A percentile compares a stretch with the other conserved stretches of the same genome.
Evolutionary conservation across 1,140 invertebrate species (phyloP).

Genomic region (Drosophila leontia): DNA sequence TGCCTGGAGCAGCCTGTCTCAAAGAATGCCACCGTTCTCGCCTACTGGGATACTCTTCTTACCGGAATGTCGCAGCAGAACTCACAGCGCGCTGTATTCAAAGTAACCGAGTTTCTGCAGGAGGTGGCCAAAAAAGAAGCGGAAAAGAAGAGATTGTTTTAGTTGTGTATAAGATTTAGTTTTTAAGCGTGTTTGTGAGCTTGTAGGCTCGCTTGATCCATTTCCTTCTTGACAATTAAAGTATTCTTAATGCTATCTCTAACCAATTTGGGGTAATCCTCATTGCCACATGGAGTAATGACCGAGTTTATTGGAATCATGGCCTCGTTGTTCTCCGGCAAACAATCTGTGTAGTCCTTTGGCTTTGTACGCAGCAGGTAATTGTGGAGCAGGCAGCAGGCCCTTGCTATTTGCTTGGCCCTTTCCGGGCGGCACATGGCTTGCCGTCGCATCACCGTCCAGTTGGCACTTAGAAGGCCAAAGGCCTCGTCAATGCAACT

Average conservation of each 20-base stretch:
- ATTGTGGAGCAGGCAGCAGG: slow-evolving; percentile 9
- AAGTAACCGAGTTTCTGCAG: slow-evolving; percentile 7
- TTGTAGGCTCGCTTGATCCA: background rate
- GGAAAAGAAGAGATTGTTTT: background rate
- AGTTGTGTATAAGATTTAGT: background rate
- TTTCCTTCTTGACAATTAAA: background rate
- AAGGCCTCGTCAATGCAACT: background rate
- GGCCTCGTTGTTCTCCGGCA: too few relatives aligned
- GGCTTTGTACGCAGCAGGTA: background rate
- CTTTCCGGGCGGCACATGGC: background rate
- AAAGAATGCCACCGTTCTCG: slow-evolving; percentile 4
- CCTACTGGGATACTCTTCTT: slow-evolving; percentile 10
- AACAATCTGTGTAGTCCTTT: background rate
- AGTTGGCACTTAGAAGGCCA: background rate
- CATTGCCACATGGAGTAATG: background rate
- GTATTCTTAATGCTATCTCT: slow-evolving; percentile 4
- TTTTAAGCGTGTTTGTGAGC: slow-evolving; percentile 2
- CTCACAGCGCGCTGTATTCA: slow-evolving; percentile 3
- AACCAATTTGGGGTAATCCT: background rate
- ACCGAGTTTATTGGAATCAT: background rate
- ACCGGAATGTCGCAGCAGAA: slow-evolving; percentile 1
- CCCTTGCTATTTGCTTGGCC: slow-evolving; percentile 1
- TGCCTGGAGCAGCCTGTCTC: slow-evolving; percentile 5
- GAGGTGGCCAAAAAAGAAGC: slow-evolving; percentile 5
- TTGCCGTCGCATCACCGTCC: background rate